Conservation (phyloP, 2,113 vertebrate genomes). For the Agelaius tricolor region DNA sequence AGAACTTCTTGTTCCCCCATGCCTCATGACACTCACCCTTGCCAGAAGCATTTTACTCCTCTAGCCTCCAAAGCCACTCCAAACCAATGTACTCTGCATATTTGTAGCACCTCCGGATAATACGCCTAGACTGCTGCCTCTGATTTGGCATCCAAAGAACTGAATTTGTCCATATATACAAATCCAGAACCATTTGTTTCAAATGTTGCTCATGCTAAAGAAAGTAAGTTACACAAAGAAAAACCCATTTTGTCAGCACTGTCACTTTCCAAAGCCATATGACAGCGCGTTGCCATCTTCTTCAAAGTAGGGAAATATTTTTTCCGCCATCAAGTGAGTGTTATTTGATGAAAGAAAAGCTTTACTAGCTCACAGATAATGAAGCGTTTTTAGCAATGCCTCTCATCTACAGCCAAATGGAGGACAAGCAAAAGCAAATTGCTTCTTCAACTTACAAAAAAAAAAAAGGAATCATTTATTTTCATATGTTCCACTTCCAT, state of each 20-base stretch:
- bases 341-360: slow-evolving; percentile 75
- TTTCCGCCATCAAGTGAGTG: slow-evolving; percentile 70
- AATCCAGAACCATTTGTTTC: slow-evolving; percentile 35
- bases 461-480: neutral
- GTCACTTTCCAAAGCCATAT: slow-evolving; percentile 57
- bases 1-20: slow-evolving; percentile 12
- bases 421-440: slow-evolving; percentile 66
- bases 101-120: slow-evolving; percentile 40
- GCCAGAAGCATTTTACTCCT: slow-evolving; percentile 31
- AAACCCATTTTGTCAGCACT: slow-evolving; percentile 51
- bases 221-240: slow-evolving; percentile 34
- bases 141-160: slow-evolving; percentile 53
- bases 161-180: neutral
- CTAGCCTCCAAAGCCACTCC: slow-evolving; percentile 41
- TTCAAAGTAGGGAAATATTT: slow-evolving; percentile 66
- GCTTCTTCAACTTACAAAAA: slow-evolving; percentile 19
- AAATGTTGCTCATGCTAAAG: slow-evolving; percentile 20
- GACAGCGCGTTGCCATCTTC: slow-evolving; percentile 46
- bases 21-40: neutral
- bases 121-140: slow-evolving; percentile 24
- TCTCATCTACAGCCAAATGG: slow-evolving; percentile 77
- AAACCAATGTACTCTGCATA: slow-evolving; percentile 14
- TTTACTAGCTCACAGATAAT: slow-evolving; percentile 71
- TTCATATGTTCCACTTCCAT: slow-evolving; percentile 33
- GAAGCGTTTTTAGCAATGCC: slow-evolving; percentile 59